Base-by-base conservation (phyloP, 2,888 invertebrate species). In the Aspidiotus destructor region DNA sequence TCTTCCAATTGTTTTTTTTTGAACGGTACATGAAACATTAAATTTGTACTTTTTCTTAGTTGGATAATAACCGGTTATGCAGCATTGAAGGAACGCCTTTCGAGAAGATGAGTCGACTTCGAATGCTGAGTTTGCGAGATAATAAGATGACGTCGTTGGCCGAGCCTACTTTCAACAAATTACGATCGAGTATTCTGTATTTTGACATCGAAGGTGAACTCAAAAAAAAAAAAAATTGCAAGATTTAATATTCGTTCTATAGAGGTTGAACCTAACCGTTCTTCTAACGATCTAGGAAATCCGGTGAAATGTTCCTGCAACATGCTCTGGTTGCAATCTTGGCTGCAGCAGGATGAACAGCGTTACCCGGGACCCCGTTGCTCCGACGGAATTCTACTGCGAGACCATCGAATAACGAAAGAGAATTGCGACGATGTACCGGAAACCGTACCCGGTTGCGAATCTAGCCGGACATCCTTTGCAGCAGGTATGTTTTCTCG, bases 51-150 rank as follows among this genome's bases (percentile, higher is more conserved):
- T 70, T 60, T 57, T 10, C 73, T 10, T 73, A 81, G 81, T 82
- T 92, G 80, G 90, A 92, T 76, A 86, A 88, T 77, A 92, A 92
- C 78, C 81, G 84, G 71, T 86, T 92, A 73, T 92, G 92, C 76
- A 83, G 84, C 61, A 86, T 92, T 64, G 84, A 86, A 74, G 89
- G 88, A 5, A 83, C 86, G 41, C 89, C 90, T 1, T 92, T 92
- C 76, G 86, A 89, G 75, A 85, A 84, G 41, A 91, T 92, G 91
- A 86, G 89, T 2, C 82, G 91, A 69, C 76, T 92, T n/a, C 84
- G 90, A 73, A 86, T 91, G 17, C 80, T 92, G 28, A 89, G 88
- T 44, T 76, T 92, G 74, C 81, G 85, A 64, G 86, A 88, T 75
- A 92, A 92, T 76, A 85, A 85, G 73, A 81, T 92, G 77, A 82